These are phyloP conservation scores for Limnodromus scolopaceus DNA, from an alignment of 2,797 vertebrate species.

Conservation along the genomic window DNA sequence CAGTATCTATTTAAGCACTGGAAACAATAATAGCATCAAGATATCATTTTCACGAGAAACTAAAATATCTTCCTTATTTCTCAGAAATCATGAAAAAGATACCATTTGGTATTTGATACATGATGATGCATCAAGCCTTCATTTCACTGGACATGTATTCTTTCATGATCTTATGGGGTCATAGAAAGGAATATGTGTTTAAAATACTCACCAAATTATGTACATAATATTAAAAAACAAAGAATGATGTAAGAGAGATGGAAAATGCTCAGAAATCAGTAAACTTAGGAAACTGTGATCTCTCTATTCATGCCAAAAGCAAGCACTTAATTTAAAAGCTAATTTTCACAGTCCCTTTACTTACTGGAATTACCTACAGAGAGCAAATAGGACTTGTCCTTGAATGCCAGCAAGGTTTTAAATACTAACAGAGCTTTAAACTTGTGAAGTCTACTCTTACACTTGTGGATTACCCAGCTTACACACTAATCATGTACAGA, in stretches of 20 bases:
- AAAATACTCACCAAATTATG: not conserved
- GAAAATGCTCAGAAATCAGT: not conserved
- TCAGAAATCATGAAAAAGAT: not conserved
- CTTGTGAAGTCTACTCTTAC: not conserved
- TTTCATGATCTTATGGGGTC: not conserved
- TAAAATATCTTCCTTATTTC: not conserved
- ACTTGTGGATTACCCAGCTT: not conserved
- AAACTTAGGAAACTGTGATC: not conserved
- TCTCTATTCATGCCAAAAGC: not conserved
- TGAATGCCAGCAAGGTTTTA: not conserved
- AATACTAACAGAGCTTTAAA: accelerated
- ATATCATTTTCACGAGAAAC: not conserved
- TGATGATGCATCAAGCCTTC: not conserved
- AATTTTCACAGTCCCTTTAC: not conserved
- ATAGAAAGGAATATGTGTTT: not conserved
- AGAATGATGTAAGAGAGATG: not conserved
- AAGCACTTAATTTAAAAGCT: not conserved
- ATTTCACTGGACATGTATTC: not conserved
- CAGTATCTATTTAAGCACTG: not conserved
- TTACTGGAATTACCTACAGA: not conserved
- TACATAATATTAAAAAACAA: not conserved
- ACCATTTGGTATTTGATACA: not conserved
- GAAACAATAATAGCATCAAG: not conserved
- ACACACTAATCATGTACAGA: not conserved
- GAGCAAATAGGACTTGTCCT: not conserved